Evolutionary conservation across 2,797 vertebrate genomes (phyloP).

Genomic region (Cirrhinus mrigala): DNA sequence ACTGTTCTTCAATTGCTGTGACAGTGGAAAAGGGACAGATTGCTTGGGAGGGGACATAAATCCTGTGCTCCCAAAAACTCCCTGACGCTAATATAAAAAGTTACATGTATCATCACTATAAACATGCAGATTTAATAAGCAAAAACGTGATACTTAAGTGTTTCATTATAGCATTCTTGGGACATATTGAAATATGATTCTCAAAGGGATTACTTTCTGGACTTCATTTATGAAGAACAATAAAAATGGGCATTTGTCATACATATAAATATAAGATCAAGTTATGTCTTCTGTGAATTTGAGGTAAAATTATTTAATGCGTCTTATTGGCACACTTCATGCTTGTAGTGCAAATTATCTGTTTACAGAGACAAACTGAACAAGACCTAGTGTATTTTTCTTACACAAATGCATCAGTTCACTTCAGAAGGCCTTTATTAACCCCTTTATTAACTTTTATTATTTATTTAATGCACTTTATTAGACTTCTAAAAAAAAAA

Average conservation of each 20-base stretch:
- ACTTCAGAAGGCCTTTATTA: too few relatives aligned
- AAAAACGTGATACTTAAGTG: constrained; percentile 54
- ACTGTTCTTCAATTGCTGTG: constrained; percentile 76
- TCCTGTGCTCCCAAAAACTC: constrained; percentile 68
- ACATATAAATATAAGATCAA: not conserved
- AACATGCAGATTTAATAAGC: constrained; percentile 27
- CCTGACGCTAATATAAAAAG: constrained; percentile 28
- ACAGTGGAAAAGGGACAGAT: constrained; percentile 77
- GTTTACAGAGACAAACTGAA: too few relatives aligned
- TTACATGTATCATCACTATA: constrained; percentile 23
- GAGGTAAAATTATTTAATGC: constrained; percentile 18
- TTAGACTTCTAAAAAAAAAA: too few relatives aligned
- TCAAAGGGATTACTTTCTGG: constrained; percentile 43
- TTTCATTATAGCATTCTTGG: constrained; percentile 37
- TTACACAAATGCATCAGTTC: too few relatives aligned
- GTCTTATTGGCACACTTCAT: not conserved
- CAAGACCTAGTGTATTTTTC: too few relatives aligned
- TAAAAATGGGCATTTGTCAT: constrained; percentile 41
- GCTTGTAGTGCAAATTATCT: not conserved
- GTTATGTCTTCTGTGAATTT: constrained; percentile 32
- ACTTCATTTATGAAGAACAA: constrained; percentile 23
- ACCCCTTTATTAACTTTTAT: too few relatives aligned
- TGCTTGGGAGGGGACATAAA: constrained; percentile 73
- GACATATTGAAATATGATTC: constrained; percentile 1
- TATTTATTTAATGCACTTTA: too few relatives aligned